A percentile compares a stretch with the other conserved stretches of the same genome.
Conservation (phyloP, 2,888 invertebrate species). For the Tetragonisca angustula region DNA sequence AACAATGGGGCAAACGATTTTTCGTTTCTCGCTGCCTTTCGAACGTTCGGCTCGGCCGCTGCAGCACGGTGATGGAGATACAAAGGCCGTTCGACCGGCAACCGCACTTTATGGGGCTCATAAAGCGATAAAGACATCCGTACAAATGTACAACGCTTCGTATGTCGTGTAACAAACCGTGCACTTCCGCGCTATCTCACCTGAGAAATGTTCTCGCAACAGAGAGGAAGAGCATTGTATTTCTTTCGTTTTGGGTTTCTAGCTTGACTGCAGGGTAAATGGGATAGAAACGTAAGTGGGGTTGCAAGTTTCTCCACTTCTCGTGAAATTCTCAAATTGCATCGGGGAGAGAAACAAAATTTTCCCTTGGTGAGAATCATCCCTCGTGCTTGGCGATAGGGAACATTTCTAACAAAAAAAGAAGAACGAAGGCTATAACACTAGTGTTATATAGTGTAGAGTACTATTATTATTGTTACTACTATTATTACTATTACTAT, state of each 20-base stretch:
- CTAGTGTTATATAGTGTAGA: too few species aligned
- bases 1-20: slow-evolving; percentile 70
- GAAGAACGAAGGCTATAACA: too few species aligned
- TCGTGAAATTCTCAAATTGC: neutral
- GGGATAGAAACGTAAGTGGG: neutral
- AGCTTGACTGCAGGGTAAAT: neutral
- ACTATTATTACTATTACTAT: too few species aligned
- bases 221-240: slow-evolving; percentile 12
- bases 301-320: neutral
- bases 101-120: slow-evolving; percentile 77
- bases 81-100: slow-evolving; percentile 65
- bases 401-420: neutral
- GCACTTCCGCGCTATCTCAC: slow-evolving; percentile 69
- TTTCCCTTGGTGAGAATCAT: neutral
- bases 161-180: slow-evolving; percentile 50
- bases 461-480: too few species aligned
- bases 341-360: neutral
- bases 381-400: too few species aligned
- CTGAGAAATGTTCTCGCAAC: slow-evolving; percentile 57
- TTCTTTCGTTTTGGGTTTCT: neutral
- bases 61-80: slow-evolving; percentile 41
- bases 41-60: neutral
- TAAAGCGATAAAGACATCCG: slow-evolving; percentile 80
- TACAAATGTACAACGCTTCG: slow-evolving; percentile 71
- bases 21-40: slow-evolving; percentile 37